phyloP scores from a whole-genome alignment of 2,113 vertebrate species.

The Mormyrus iriodes region DNA sequence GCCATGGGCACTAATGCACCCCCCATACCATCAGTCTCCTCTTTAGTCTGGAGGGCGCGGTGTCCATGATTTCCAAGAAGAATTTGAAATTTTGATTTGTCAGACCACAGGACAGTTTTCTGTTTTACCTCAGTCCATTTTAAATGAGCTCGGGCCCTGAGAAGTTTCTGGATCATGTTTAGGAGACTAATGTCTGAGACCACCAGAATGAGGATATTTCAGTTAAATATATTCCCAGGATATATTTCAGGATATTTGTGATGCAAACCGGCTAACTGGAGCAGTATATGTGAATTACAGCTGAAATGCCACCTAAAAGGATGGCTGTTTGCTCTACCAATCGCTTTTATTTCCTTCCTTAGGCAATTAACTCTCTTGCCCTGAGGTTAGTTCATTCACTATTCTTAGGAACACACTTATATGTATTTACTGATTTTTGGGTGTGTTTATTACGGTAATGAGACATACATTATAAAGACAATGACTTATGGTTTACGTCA shows the following conservation, averaged over 20 bases:
- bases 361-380: background rate
- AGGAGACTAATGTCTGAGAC: background rate
- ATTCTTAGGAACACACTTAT: background rate
- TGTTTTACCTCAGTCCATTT: too few relatives aligned
- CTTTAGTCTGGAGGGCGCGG: too few relatives aligned
- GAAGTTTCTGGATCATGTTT: too few relatives aligned
- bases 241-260: background rate
- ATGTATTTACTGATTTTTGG: background rate
- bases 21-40: too few relatives aligned
- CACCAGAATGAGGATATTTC: background rate
- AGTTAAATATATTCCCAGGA: too few relatives aligned
- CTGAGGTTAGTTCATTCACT: background rate
- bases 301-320: background rate
- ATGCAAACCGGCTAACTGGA: background rate
- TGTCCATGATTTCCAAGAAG: too few relatives aligned
- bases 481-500: background rate
- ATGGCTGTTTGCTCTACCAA: background rate
- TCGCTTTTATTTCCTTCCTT: background rate
- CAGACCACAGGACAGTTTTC: too few relatives aligned
- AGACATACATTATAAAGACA: background rate
- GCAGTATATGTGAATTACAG: background rate
- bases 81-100: too few relatives aligned
- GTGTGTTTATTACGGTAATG: background rate
- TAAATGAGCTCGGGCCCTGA: too few relatives aligned
- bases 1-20: too few relatives aligned